Percentiles rank a stretch among this genome's conserved stretches.
phyloP scores from a whole-genome alignment of 2,888 invertebrate genomes.

The Lepidonotus clava region DNA sequence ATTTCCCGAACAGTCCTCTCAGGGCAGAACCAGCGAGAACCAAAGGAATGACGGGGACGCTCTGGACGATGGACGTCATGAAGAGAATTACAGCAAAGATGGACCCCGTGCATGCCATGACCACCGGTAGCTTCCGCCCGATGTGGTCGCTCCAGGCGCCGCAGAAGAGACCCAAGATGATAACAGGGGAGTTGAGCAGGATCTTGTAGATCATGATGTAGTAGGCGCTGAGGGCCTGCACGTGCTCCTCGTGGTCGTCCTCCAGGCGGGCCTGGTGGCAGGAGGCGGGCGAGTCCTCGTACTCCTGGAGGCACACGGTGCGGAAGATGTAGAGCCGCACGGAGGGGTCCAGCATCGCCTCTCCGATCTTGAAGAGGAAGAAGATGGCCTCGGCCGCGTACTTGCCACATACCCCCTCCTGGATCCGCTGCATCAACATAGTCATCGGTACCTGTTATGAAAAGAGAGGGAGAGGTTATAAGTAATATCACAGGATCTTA shows the following conservation, averaged over 20 bases:
- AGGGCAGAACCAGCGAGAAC: constrained; percentile 74
- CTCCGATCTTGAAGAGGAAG: constrained; percentile 79
- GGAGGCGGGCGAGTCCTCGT: constrained; percentile 13
- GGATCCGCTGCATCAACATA: constrained; percentile 11
- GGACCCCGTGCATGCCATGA: constrained; percentile 77
- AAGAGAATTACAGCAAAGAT: constrained; percentile 76
- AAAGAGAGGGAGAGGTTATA: too few species aligned
- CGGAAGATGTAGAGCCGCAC: constrained; percentile 77
- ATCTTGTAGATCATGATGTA: constrained; percentile 77
- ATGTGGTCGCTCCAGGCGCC: constrained; percentile 79
- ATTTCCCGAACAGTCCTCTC: constrained; percentile 78
- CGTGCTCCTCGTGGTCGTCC: constrained; percentile 68
- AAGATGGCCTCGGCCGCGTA: constrained; percentile 75
- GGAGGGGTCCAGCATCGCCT: constrained; percentile 79
- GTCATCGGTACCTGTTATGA: too few species aligned
- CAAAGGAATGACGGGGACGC: constrained; percentile 67
- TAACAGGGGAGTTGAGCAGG: constrained; percentile 78
- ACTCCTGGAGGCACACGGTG: constrained; percentile 69
- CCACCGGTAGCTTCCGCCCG: constrained; percentile 77
- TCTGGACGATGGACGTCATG: constrained; percentile 67
- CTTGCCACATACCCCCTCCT: not conserved
- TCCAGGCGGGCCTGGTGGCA: constrained; percentile 63
- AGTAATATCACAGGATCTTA: too few species aligned
- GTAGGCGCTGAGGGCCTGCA: constrained; percentile 72
- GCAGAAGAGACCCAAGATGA: constrained; percentile 78